phyloP scores from a whole-genome alignment of 2,113 vertebrate species.

The Oncorhynchus masou region DNA sequence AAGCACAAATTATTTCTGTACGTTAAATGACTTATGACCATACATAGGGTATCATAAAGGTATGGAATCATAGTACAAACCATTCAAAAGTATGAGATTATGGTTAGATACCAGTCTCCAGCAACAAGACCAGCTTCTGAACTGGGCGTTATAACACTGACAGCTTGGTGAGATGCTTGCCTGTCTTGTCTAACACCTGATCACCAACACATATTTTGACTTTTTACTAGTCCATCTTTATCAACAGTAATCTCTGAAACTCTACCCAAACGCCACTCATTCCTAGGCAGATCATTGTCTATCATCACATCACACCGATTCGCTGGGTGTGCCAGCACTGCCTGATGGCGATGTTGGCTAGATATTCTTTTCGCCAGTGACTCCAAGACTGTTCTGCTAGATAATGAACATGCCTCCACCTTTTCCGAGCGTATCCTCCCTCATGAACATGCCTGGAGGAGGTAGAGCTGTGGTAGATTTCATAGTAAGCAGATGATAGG shows the following conservation, averaged over 20 bases:
- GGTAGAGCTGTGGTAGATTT: constrained; percentile 15
- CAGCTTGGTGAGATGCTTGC: background rate
- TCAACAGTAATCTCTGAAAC: constrained; percentile 1
- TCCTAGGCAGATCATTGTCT: constrained; percentile 22
- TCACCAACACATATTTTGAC: constrained; percentile 18
- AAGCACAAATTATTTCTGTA: background rate
- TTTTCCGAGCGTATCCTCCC: constrained; percentile 21
- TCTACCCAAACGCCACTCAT: constrained; percentile 13
- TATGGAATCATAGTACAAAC: background rate
- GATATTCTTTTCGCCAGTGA: constrained; percentile 17
- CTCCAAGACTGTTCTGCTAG: constrained; percentile 24
- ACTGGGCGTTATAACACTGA: background rate
- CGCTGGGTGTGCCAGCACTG: constrained; percentile 2
- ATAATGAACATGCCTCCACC: constrained; percentile 15
- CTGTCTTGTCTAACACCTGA: background rate
- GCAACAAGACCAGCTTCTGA: constrained; percentile 4
- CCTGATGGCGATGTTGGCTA: constrained; percentile 7
- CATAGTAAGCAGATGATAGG: constrained; percentile 14
- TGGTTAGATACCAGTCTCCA: background rate
- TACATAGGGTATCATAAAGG: background rate
- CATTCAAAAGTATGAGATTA: background rate
- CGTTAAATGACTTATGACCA: background rate
- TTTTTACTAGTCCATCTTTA: constrained; percentile 16
- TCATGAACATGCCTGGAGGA: constrained; percentile 19
- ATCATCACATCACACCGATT: constrained; percentile 21